Percentiles rank a stretch among this genome's conserved stretches.
These are phyloP conservation scores for Natator depressus DNA, from an alignment of 2,113 vertebrate genomes.

Conservation along the genomic window DNA sequence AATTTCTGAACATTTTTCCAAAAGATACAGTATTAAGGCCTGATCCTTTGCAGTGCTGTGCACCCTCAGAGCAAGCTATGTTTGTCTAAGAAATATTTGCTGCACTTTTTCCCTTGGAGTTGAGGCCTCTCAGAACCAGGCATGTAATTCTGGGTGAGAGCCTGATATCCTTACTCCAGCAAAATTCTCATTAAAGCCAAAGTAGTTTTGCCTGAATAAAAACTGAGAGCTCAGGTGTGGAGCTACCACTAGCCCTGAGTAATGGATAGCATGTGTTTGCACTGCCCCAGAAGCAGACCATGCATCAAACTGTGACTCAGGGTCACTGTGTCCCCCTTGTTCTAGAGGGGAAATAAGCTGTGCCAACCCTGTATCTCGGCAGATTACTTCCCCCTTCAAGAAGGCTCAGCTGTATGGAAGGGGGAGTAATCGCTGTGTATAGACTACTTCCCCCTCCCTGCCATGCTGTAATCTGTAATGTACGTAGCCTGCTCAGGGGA, in stretches of 20 bases:
- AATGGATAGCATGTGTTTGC: background rate
- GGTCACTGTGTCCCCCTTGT: background rate
- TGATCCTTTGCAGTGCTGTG: conserved; percentile 14
- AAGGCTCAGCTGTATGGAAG: background rate
- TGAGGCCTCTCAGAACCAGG: background rate
- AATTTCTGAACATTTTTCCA: background rate
- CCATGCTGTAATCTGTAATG: background rate
- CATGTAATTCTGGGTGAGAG: background rate
- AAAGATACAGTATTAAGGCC: conserved; percentile 6
- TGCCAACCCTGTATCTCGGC: background rate
- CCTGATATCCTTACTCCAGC: background rate
- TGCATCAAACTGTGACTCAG: background rate
- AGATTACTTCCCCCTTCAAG: background rate
- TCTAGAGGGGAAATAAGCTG: background rate
- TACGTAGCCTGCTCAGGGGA: background rate
- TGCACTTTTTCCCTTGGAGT: background rate
- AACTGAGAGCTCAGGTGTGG: background rate
- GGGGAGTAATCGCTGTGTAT: background rate
- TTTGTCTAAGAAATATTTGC: background rate
- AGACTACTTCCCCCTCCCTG: background rate
- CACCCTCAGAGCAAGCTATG: background rate
- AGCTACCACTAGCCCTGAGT: background rate
- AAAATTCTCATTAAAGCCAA: background rate
- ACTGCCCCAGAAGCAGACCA: background rate
- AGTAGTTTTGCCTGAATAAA: background rate